Percentiles rank a stretch among this genome's conserved stretches.
These are phyloP conservation scores for Athalia cordata DNA, from an alignment of 2,888 invertebrate genomes.

Conservation along the genomic window DNA sequence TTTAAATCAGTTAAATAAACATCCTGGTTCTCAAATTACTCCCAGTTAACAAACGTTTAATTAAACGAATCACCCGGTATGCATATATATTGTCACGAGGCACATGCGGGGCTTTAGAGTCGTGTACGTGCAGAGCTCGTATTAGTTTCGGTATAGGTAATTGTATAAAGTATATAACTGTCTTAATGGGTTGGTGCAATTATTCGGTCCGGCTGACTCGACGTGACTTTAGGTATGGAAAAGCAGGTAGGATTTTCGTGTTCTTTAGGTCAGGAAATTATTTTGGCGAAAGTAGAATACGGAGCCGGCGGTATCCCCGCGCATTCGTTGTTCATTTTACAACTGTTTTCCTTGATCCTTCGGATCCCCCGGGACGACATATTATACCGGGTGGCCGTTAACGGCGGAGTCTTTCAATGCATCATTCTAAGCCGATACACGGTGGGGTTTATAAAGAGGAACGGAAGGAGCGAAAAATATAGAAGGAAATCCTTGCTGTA, in stretches of 20 bases:
- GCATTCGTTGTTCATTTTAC: neutral
- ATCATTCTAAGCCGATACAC: no score
- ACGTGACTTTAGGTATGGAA: conserved; percentile 1
- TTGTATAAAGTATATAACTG: conserved; percentile 9
- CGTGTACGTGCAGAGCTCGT: neutral
- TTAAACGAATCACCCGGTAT: conserved; percentile 16
- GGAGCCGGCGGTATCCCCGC: neutral
- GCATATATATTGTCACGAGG: conserved; percentile 1
- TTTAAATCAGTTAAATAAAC: no score
- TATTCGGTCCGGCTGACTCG: conserved; percentile 18
- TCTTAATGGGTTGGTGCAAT: conserved; percentile 29
- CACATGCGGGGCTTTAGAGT: conserved; percentile 2
- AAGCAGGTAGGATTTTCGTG: neutral
- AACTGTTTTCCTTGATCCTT: conserved; percentile 11
- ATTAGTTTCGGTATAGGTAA: neutral
- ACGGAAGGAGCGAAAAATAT: no score
- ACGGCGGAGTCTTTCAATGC: no score
- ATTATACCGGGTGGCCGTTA: no score
- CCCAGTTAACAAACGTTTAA: neutral
- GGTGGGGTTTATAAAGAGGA: no score
- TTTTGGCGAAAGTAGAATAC: neutral
- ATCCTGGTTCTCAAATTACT: no score
- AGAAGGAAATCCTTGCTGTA: no score
- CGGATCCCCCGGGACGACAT: neutral
- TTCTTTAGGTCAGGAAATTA: neutral